Evolutionary conservation across 2,113 vertebrate species (phyloP), one percentile per base, ranked within the genome.

Genomic region (Megaleporinus macrocephalus): DNA sequence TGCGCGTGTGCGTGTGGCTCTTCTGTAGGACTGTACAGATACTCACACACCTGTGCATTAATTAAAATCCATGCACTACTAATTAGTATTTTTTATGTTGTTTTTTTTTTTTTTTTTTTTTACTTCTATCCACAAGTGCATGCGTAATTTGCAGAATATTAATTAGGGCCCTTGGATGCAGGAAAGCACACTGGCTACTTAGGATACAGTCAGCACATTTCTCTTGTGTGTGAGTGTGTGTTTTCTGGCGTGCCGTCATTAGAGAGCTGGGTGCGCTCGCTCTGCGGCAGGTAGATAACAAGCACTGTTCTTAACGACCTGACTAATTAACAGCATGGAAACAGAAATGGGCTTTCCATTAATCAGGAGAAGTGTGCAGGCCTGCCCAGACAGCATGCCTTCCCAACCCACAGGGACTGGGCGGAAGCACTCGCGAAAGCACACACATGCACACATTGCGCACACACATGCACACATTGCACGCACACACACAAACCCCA

Each of bases 261-360:
- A 90, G 83, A 89, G 87, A 81, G 84, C 85, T 84, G 73, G 85
- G 87, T 84, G 74, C 82, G 82, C 74, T 83, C 73, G 59, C 88
- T 89, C 86, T 79, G 82, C 88, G 88, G 85, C 88, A 88, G 87
- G 77, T 69, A 90, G 85, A 88, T 94, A 94, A 94, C 93, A 89
- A 95, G 93, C 91, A 79, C 88, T 83, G 84, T 88, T 91, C 91
- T 91, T 86, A 94, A 93, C 94, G 88, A 93, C 90, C 90, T 83
- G 85, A 90, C 93, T 94, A 94, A 95, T 94, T 94, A 94, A 91
- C 91, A 90, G 91, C 92, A 91, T 93, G 90, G 92, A 93, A 91
- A 93, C 92, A 93, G 92, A 91, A 92, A 92, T 90, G 91, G 86
- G 90, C 91, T 93, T 94, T 94, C 90, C 93, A 91, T 93, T 94